phyloP scores from a whole-genome alignment of 2,888 invertebrate species.

The Thyatira batis region DNA sequence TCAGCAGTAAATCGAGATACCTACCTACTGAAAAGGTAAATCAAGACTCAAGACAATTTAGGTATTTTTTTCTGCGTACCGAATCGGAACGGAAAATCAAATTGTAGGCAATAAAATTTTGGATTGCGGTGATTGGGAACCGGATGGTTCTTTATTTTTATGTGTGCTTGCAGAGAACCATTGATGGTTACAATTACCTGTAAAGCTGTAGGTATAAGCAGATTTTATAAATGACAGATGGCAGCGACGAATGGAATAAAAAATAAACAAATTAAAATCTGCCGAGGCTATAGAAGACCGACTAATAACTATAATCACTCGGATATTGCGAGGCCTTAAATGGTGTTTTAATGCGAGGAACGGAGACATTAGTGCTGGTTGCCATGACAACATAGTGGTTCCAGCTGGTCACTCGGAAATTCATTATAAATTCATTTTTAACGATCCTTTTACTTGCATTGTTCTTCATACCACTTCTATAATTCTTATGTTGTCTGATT shows the following conservation, averaged over 20 bases:
- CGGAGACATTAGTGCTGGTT: neutral
- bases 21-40: neutral
- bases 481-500: too few relatives aligned
- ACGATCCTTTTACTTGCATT: too few relatives aligned
- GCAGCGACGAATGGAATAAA: neutral
- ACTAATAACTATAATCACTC: neutral
- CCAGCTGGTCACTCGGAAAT: neutral
- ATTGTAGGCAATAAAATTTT: conserved; percentile 47
- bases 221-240: neutral
- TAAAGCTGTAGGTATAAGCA: neutral
- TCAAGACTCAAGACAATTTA: neutral
- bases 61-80: conserved; percentile 31
- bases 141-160: conserved; percentile 22
- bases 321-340: neutral
- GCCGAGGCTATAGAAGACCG: neutral
- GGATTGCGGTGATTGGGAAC: conserved; percentile 35
- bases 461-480: too few relatives aligned
- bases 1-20: too few relatives aligned
- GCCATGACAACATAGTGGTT: neutral
- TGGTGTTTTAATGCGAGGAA: neutral
- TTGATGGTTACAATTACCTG: neutral
- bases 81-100: conserved; percentile 40
- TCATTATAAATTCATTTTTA: neutral
- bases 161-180: neutral
- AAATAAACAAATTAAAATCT: neutral